These are phyloP conservation scores for Xenus cinereus DNA, from an alignment of 2,113 vertebrate species.

Conservation along the genomic window DNA sequence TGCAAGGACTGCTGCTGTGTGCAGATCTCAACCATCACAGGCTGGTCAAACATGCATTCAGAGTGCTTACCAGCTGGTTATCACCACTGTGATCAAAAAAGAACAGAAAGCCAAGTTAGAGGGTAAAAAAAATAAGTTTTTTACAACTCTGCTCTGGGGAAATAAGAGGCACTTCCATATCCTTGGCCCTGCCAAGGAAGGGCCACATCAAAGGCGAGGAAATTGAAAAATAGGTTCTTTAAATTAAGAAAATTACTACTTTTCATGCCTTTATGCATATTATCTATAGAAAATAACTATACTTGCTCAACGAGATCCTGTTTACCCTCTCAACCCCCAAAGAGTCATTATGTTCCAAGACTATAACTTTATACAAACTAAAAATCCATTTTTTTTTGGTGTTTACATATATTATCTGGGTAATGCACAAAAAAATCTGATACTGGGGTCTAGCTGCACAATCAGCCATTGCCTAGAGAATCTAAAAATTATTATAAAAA, in stretches of 20 bases:
- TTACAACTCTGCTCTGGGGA: background rate
- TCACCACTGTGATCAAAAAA: slow-evolving; percentile 27
- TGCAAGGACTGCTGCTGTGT: background rate
- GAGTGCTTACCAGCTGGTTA: slow-evolving; percentile 31
- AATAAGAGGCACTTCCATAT: background rate
- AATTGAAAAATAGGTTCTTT: background rate
- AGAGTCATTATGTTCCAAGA: background rate
- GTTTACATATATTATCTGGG: background rate
- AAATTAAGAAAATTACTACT: background rate
- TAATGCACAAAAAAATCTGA: background rate
- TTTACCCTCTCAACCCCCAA: background rate
- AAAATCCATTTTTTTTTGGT: background rate
- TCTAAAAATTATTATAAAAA: background rate
- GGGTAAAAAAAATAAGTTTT: background rate
- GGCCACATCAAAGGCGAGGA: background rate
- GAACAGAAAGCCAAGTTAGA: slow-evolving; percentile 32
- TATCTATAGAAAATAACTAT: background rate
- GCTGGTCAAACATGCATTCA: background rate
- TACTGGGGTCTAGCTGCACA: background rate
- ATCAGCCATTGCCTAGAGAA: background rate
- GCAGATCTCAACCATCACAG: background rate
- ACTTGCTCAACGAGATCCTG: background rate
- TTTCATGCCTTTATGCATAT: background rate
- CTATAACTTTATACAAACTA: background rate
- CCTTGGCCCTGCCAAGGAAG: background rate